Base-by-base conservation (phyloP, 2,113 vertebrate genomes). In the Oryzias woworae region DNA sequence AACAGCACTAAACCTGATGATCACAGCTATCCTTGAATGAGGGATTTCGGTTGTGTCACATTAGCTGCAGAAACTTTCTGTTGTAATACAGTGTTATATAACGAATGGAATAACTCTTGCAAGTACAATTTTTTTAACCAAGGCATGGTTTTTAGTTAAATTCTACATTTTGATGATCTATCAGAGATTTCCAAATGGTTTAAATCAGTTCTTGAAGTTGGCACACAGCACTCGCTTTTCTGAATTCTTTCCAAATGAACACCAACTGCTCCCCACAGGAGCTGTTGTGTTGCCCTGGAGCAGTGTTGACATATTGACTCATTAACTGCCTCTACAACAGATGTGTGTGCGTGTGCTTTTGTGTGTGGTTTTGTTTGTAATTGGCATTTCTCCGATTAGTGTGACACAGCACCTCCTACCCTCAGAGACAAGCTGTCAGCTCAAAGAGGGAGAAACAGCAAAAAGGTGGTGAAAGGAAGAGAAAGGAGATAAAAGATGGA, bases 271-370 rank as follows among this genome's bases (percentile, higher is more conserved):
- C 58, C 62, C 55, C 69, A 41, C 44, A 69, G 80, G 71, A 68
- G 69, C 43, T 14, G 63, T 18, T 66, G 54, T 28, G 64, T 65
- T 73, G 44, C 72, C 71, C 71, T 84, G 16, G 77, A 78, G 65
- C 56, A 15, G 14, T 7, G 65, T 49, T 71, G 57, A 24, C 75
- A 58, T 58, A 58, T 54, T 74, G 74, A 83, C 69, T 71, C 73
- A 78, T 79, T 73, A 64, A 81, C 84, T 31, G 69, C 72, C 51
- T 60, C 58, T 41, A 66, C 80, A 84, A 80, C 78, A 84, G 67
- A 66, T 76, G 63, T 57, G 73, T 57, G 66, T 56, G 62, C 57
- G 26, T 50, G 23, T 55, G 60, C 17, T 58, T 41, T 65, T 41
- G 53, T 65, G 77, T 63, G 73, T 66, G 12, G n/a, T 18, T 69